Percentiles rank a stretch among this genome's conserved stretches.
phyloP scores from a whole-genome alignment of 1,140 invertebrate species.

The Gryllus bimaculatus region DNA sequence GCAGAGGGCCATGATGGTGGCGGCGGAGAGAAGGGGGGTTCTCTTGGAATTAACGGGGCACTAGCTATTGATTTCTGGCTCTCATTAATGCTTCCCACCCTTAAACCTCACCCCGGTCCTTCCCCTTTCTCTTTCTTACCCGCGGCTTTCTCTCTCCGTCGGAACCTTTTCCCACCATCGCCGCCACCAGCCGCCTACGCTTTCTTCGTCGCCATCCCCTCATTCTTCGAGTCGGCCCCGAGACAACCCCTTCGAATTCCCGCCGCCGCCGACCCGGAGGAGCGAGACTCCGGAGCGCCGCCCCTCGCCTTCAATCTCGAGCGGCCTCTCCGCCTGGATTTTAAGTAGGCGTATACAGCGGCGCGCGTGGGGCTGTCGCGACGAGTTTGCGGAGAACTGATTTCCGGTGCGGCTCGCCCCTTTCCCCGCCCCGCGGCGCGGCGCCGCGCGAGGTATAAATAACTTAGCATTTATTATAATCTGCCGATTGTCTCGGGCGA shows the following conservation, averaged over 20 bases:
- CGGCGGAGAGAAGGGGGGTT: background rate
- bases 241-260: background rate
- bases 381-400: background rate
- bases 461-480: constrained; percentile 6
- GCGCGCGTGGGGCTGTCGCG: background rate
- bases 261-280: background rate
- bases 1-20: background rate
- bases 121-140: background rate
- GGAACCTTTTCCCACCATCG: background rate
- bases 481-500: background rate
- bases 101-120: background rate
- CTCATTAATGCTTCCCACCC: constrained; percentile 3
- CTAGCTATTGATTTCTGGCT: background rate
- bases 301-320: background rate
- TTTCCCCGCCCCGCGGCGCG: too few relatives aligned
- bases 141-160: background rate
- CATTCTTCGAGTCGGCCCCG: background rate
- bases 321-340: background rate
- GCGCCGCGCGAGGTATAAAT: background rate
- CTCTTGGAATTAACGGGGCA: background rate
- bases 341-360: background rate
- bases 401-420: background rate
- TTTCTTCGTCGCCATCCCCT: background rate
- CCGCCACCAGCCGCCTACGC: too few relatives aligned
- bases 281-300: background rate